Conservation (phyloP, 2,113 vertebrate genomes). For the Rattus rattus region DNA sequence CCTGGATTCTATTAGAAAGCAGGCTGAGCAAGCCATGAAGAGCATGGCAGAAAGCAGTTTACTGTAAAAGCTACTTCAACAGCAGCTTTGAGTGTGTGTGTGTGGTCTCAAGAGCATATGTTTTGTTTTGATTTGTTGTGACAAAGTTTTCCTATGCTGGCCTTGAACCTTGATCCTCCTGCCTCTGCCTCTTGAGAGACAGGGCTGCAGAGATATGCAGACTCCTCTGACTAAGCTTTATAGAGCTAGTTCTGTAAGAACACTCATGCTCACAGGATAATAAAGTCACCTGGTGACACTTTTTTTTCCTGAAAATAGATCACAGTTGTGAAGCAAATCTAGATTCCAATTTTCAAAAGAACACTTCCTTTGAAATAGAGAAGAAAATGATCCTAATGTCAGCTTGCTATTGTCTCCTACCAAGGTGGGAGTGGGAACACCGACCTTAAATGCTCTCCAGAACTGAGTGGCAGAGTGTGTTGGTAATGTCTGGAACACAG, state of each 20-base stretch:
- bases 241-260: not conserved
- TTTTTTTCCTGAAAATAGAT: not conserved
- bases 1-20: not conserved
- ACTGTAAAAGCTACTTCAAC: not conserved
- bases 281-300: not conserved
- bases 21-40: not conserved
- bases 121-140: not conserved
- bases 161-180: not conserved
- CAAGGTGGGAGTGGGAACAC: not conserved
- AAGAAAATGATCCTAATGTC: conserved; percentile 17
- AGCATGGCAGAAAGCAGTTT: not conserved
- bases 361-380: not conserved
- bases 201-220: not conserved
- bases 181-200: not conserved
- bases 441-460: conserved; percentile 9
- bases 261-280: not conserved
- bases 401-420: not conserved
- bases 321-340: not conserved
- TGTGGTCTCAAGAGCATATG: not conserved
- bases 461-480: not conserved
- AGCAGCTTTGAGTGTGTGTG: not conserved
- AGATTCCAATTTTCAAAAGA: not conserved
- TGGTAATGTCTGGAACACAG: not conserved
- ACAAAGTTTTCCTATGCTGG: not conserved
- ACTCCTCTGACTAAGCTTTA: not conserved